phyloP scores from a whole-genome alignment of 2,888 invertebrate species.

The Diaphora mendica region DNA sequence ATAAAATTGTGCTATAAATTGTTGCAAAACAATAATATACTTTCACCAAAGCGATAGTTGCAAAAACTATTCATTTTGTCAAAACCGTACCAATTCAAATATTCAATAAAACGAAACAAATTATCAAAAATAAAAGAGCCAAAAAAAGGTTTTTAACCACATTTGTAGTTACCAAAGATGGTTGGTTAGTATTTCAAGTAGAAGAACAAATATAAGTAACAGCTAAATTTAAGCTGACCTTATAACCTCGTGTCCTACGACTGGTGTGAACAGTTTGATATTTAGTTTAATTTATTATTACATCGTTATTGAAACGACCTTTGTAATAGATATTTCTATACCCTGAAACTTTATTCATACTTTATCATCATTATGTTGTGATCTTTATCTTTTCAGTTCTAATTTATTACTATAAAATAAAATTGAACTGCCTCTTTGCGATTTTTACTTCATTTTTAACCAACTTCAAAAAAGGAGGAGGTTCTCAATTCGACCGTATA shows the following conservation, averaged over 20 bases:
- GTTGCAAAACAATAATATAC: slow-evolving; percentile 18
- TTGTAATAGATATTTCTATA: neutral
- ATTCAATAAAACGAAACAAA: neutral
- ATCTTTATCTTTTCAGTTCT: too few species aligned
- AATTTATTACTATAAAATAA: too few species aligned
- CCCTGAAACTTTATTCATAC: neutral
- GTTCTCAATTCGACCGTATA: too few species aligned
- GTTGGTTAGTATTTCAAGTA: neutral
- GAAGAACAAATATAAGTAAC: neutral
- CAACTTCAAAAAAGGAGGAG: too few species aligned
- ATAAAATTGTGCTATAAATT: slow-evolving; percentile 24
- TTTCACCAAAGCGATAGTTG: slow-evolving; percentile 5
- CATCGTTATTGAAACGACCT: neutral
- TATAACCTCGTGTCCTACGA: neutral
- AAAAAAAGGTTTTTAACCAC: slow-evolving; percentile 32
- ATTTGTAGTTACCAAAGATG: slow-evolving; percentile 8
- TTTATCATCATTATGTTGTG: too few species aligned
- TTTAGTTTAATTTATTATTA: neutral
- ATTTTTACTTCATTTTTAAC: too few species aligned
- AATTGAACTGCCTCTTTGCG: too few species aligned
- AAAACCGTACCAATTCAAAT: slow-evolving; percentile 17
- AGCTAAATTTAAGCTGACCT: neutral
- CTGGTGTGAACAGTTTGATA: neutral
- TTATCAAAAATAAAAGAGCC: slow-evolving; percentile 6
- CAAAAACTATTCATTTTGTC: slow-evolving; percentile 10